These are phyloP conservation scores for Pelmatolapia mariae DNA, from an alignment of 2,113 vertebrate genomes.

Conservation along the genomic window DNA sequence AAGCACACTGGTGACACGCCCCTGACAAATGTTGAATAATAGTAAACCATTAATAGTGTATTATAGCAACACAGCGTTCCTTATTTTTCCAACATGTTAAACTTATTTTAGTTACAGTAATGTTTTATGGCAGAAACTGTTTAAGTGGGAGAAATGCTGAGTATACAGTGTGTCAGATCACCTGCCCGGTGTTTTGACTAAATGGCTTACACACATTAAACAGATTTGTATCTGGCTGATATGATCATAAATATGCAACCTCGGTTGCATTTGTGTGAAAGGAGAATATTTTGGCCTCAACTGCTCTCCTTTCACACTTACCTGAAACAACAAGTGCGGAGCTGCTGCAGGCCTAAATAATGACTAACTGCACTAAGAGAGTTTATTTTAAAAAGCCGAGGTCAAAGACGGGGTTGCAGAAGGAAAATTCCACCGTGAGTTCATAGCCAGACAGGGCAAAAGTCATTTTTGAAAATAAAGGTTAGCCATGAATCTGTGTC, in stretches of 20 bases:
- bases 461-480: not conserved
- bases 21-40: not conserved
- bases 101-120: not conserved
- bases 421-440: conserved; percentile 33
- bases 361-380: conserved; percentile 20
- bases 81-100: not conserved
- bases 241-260: conserved; percentile 17
- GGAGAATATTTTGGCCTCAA: not conserved
- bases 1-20: no score
- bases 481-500: not conserved
- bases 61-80: not conserved
- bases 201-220: conserved; percentile 15
- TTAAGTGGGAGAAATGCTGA: not conserved
- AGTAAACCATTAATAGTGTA: not conserved
- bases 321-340: conserved; percentile 18
- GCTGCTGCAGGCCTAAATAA: conserved; percentile 31
- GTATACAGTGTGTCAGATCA: not conserved
- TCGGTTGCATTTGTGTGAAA: not conserved
- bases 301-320: not conserved
- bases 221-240: conserved; percentile 6
- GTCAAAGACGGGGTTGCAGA: conserved; percentile 23
- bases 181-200: not conserved
- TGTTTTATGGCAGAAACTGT: conserved; percentile 13
- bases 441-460: not conserved
- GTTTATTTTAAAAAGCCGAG: conserved; percentile 55